Evolutionary conservation across 2,113 vertebrate genomes (phyloP).

Genomic region (Xenopus borealis): DNA sequence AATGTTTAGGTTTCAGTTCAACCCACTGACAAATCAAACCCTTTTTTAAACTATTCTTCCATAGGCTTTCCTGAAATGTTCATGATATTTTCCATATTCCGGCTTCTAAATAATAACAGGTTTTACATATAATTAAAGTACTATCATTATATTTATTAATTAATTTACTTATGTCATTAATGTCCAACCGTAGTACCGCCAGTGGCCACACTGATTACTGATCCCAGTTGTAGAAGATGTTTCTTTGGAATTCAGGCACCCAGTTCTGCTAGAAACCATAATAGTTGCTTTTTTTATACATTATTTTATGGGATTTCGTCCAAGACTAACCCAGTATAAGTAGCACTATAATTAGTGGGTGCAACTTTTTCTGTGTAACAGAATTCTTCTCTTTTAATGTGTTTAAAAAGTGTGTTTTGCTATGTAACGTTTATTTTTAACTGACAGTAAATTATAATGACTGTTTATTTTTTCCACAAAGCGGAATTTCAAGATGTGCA

Average conservation of each 20-base stretch:
- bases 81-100: no score
- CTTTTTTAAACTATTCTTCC: no score
- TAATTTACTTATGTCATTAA: no score
- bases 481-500: constrained; percentile 14
- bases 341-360: constrained; percentile 56
- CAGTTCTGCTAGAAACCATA: constrained; percentile 73
- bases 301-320: constrained; percentile 62
- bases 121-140: no score
- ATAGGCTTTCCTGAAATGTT: no score
- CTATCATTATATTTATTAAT: no score
- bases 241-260: neutral
- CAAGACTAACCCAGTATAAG: constrained; percentile 71
- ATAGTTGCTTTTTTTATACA: constrained; percentile 66
- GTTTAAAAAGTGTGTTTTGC: constrained; percentile 32
- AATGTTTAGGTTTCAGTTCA: no score
- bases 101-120: no score
- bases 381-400: constrained; percentile 36
- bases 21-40: no score
- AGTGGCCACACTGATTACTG: no score
- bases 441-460: constrained; percentile 8
- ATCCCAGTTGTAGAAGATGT: no score
- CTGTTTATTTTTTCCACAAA: constrained; percentile 20
- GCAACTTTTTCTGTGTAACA: constrained; percentile 60
- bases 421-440: neutral
- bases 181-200: no score